Percentiles rank a stretch among this genome's conserved stretches.
Evolutionary conservation across 2,888 invertebrate species (phyloP).

Genomic region (Schizaphis graminum): DNA sequence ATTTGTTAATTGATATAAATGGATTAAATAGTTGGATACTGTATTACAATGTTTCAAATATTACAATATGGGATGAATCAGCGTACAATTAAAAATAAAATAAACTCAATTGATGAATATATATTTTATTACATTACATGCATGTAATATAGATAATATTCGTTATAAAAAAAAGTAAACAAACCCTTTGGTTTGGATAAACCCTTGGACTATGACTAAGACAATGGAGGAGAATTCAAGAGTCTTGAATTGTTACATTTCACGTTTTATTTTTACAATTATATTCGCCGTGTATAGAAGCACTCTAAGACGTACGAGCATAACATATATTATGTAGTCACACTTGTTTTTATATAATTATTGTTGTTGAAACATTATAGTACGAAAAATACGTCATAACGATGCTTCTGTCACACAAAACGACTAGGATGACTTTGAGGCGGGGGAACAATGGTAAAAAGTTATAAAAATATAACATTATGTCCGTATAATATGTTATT

Average conservation of each 20-base stretch:
- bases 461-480: neutral
- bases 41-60: neutral
- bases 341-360: conserved; percentile 31
- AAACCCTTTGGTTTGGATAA: neutral
- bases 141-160: neutral
- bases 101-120: neutral
- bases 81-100: neutral
- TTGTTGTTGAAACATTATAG: conserved; percentile 15
- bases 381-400: conserved; percentile 8
- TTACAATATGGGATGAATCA: neutral
- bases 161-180: conserved; percentile 37
- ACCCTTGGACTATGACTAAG: neutral
- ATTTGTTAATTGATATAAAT: neutral
- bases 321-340: neutral
- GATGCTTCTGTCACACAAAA: neutral
- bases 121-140: neutral
- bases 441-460: neutral
- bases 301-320: neutral
- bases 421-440: neutral
- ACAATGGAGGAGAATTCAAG: conserved; percentile 29
- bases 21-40: neutral
- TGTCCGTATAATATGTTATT: neutral
- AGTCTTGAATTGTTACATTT: conserved; percentile 25
- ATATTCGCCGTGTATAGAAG: neutral
- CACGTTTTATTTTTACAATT: conserved; percentile 20